A percentile compares a stretch with the other conserved stretches of the same genome.
Evolutionary conservation across 2,888 invertebrate species (phyloP).

Genomic region (Eupithecia pulchellata): DNA sequence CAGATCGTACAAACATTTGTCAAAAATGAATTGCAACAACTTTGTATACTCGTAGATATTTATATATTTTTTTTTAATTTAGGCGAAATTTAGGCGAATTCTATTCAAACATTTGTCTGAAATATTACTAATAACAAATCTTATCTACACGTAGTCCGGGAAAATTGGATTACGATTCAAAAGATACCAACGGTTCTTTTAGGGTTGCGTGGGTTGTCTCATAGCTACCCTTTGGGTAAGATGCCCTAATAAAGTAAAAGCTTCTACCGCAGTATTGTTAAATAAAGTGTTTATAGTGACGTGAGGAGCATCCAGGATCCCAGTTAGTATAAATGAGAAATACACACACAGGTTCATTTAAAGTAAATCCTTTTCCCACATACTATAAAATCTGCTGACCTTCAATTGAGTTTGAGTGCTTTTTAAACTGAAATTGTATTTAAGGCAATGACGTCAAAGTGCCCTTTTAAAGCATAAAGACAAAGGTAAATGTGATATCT

Average conservation of each 20-base stretch:
- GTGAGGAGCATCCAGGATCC: slow-evolving; percentile 16
- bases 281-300: slow-evolving; percentile 10
- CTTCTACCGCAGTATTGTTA: slow-evolving; percentile 8
- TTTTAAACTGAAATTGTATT: neutral
- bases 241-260: slow-evolving; percentile 10
- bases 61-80: too few species aligned
- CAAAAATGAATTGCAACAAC: too few species aligned
- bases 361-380: neutral
- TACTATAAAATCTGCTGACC: neutral
- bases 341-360: neutral
- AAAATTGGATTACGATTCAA: slow-evolving; percentile 27
- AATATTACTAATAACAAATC: too few species aligned
- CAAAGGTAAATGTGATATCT: neutral
- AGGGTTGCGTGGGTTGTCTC: neutral
- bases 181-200: neutral
- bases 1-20: too few species aligned
- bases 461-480: neutral
- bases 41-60: too few species aligned
- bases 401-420: neutral
- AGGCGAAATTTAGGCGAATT: too few species aligned
- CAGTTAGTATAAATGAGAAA: neutral
- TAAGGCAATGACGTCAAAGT: slow-evolving; percentile 1
- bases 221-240: neutral
- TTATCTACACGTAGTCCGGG: neutral
- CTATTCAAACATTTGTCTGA: too few species aligned